phyloP scores from a whole-genome alignment of 2,113 vertebrate species.

The Cinclus cinclus region DNA sequence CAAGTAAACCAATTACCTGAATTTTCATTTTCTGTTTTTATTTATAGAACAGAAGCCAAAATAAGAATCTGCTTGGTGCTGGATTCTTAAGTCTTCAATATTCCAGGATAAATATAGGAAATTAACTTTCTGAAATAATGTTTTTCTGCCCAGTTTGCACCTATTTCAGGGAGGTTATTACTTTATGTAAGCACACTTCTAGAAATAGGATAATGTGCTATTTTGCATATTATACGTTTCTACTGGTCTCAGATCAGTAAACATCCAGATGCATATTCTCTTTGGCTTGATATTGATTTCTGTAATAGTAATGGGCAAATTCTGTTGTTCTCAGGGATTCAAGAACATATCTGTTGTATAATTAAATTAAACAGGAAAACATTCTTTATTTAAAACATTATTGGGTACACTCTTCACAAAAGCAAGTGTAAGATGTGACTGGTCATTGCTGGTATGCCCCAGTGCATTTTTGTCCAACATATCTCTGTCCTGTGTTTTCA shows the following conservation, averaged over 20 bases:
- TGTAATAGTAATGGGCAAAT: not conserved
- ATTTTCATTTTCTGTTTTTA: constrained; percentile 23
- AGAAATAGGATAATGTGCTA: constrained; percentile 19
- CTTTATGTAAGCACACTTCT: not conserved
- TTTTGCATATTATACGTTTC: not conserved
- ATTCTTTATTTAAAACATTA: not conserved
- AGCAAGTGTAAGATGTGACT: not conserved
- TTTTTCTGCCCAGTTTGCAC: constrained; percentile 39
- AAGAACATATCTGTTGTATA: not conserved
- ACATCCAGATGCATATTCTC: not conserved
- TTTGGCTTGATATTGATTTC: not conserved
- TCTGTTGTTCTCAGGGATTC: not conserved
- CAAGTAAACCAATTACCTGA: constrained; percentile 22
- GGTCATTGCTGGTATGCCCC: not conserved
- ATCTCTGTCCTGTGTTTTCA: not conserved
- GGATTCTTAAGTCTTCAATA: constrained; percentile 45
- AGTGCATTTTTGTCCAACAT: not conserved
- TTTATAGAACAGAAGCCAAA: constrained; percentile 50
- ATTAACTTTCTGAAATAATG: constrained; percentile 14
- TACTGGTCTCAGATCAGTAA: not conserved
- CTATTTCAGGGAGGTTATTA: constrained; percentile 26
- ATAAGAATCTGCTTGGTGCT: constrained; percentile 44
- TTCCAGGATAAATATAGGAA: constrained; percentile 2
- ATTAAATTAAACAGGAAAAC: not conserved
- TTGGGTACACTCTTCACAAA: not conserved